Evolutionary conservation across 23 tunicate genomes (phyloP).

Genomic region (Aplidium turbinatum): DNA sequence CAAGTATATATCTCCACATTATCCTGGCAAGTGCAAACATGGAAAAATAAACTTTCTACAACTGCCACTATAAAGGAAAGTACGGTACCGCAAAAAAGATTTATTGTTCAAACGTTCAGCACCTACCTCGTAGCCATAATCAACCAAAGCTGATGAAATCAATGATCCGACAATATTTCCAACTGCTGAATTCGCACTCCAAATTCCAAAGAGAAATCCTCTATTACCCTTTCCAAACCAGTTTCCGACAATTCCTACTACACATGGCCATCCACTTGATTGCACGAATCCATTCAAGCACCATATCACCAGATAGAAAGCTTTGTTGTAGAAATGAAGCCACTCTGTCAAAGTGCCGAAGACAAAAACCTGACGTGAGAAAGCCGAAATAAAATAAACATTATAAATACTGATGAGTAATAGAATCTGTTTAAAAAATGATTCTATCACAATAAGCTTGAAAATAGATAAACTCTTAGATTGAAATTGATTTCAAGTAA

Average conservation of each 20-base stretch:
- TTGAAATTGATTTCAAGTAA: not conserved
- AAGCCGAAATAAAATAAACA: slow-evolving; percentile 1
- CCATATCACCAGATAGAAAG: slow-evolving; percentile 58
- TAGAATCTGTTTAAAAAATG: not conserved
- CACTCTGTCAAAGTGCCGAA: slow-evolving; percentile 67
- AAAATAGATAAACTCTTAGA: not conserved
- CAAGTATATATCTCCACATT: too few relatives aligned
- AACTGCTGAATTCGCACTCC: slow-evolving; percentile 68
- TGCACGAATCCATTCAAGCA: slow-evolving; percentile 62
- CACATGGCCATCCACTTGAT: slow-evolving; percentile 76
- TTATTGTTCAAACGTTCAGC: too few relatives aligned
- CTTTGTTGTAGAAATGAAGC: slow-evolving; percentile 60
- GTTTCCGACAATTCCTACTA: slow-evolving; percentile 70
- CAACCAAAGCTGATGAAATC: slow-evolving; percentile 23
- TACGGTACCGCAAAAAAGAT: too few relatives aligned
- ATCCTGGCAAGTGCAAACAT: too few relatives aligned
- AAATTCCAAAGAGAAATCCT: slow-evolving; percentile 76
- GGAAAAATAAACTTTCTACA: too few relatives aligned
- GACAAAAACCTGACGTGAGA: slow-evolving; percentile 36
- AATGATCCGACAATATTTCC: slow-evolving; percentile 74
- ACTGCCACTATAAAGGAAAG: too few relatives aligned
- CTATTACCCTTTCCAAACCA: slow-evolving; percentile 72
- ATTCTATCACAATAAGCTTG: not conserved
- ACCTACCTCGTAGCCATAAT: slow-evolving; percentile 58
- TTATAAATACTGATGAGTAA: too few relatives aligned